A percentile compares a stretch with the other conserved stretches of the same genome.
Evolutionary conservation across 1,140 invertebrate genomes (phyloP).

Genomic region (Temnothorax longispinosus): DNA sequence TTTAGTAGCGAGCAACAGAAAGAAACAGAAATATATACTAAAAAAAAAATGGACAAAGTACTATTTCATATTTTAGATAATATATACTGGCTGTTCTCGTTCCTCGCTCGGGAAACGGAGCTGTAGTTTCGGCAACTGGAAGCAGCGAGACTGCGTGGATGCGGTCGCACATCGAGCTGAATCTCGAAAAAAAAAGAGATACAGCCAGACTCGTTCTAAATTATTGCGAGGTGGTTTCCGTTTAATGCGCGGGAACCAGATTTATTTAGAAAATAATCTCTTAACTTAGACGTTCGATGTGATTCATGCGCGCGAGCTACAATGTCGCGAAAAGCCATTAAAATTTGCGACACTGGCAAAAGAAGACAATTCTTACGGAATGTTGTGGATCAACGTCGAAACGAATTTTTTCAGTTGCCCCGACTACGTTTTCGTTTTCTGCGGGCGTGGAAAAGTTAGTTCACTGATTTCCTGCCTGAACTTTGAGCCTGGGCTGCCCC

Average conservation of each 20-base stretch:
- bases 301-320: background rate
- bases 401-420: conserved; percentile 33
- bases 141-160: conserved; percentile 15
- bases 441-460: conserved; percentile 47
- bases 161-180: conserved; percentile 14
- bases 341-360: conserved; percentile 1
- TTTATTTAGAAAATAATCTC: conserved; percentile 33
- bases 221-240: conserved; percentile 34
- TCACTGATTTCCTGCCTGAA: conserved; percentile 70
- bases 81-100: conserved; percentile 56
- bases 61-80: conserved; percentile 69
- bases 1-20: conserved; percentile 45
- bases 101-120: conserved; percentile 35
- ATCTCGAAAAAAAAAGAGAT: background rate
- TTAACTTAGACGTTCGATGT: background rate
- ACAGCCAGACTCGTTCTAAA: conserved; percentile 7
- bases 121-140: conserved; percentile 54
- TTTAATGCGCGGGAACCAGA: background rate
- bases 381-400: background rate
- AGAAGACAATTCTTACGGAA: background rate
- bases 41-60: conserved; percentile 73
- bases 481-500: conserved; percentile 64
- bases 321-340: background rate
- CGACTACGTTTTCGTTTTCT: conserved; percentile 34
- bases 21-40: conserved; percentile 42